Base-by-base conservation (phyloP, 2,797 vertebrate species). In the Cyclopterus lumpus region DNA sequence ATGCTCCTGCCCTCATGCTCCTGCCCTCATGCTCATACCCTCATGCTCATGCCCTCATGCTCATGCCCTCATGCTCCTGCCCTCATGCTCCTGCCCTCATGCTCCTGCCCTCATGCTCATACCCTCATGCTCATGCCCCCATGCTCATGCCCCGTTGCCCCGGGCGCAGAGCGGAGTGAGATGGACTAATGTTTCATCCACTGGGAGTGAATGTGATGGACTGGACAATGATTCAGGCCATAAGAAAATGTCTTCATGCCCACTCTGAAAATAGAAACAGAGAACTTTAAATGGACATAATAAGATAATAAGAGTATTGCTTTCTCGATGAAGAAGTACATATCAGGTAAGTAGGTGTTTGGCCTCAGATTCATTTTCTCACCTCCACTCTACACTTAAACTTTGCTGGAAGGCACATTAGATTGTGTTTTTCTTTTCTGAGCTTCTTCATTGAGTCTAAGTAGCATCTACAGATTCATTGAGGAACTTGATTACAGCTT, bases 391-490 rank as follows among this genome's bases (percentile, higher is more conserved):
- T 30, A 30, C 55, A 53, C 34, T 63, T 61, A 70, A 60, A 54
- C 34, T 63, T 51, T 8, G 44, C 75, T 75, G 38, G 36, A 38
- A 79, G 73, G 34, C 36, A 42, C 66, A 72, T 67, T 75, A 64
- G 73, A 79, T 71, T 42, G n/a, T 59, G 36, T 75, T 81, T 80
- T 74, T 51, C 46, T 48, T 77, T 83, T 74, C 64, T 61, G 26
- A 1, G 38, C 26, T 28, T 48, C 67, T 81, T 74, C 57, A 24
- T 36, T 78, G 67, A 84, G 69, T 69, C 73, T 82, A 81, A 88
- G 82, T 79, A 87, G 75, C 77, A 83, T 88, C 85, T 85, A 83
- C 70, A 79, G 74, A 90, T 87, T 84, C 78, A 89, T 79, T 74
- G 73, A 79, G 82, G 73, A 83, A 68, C 78, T 84, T 77, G 80